A percentile compares a stretch with the other conserved stretches of the same genome.
Evolutionary conservation across 2,888 invertebrate species (phyloP).

Genomic region (Apamea crenata): DNA sequence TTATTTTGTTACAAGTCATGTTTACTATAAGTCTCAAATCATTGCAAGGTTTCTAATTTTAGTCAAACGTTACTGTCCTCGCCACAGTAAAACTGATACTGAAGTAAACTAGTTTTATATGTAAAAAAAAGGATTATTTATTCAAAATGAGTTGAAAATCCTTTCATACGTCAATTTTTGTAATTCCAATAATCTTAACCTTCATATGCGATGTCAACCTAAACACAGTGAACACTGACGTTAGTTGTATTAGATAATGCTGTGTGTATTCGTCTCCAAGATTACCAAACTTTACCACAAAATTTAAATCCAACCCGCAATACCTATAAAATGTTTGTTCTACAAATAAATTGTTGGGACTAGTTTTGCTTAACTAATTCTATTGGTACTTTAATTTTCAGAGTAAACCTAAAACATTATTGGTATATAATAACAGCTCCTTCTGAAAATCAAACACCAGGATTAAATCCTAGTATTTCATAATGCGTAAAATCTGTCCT

Average conservation of each 20-base stretch:
- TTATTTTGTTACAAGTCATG: no score
- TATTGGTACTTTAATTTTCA: not conserved
- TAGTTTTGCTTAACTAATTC: not conserved
- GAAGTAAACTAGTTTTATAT: not conserved
- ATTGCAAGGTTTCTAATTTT: no score
- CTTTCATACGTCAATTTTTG: not conserved
- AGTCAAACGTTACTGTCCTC: no score
- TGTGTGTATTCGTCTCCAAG: not conserved
- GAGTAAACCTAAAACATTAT: not conserved
- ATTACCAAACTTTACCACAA: not conserved
- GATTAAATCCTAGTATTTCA: not conserved
- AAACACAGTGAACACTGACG: not conserved
- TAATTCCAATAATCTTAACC: not conserved
- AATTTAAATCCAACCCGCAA: not conserved
- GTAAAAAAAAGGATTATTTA: no score
- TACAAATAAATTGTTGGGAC: not conserved
- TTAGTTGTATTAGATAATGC: not conserved
- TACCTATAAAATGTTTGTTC: no score
- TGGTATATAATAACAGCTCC: not conserved
- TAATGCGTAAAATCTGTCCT: not conserved
- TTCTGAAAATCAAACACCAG: not conserved
- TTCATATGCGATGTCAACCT: not conserved
- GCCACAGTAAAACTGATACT: not conserved
- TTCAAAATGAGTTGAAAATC: not conserved
- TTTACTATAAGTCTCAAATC: no score